phyloP scores from a whole-genome alignment of 2,113 vertebrate species.

The Bubo bubo region DNA sequence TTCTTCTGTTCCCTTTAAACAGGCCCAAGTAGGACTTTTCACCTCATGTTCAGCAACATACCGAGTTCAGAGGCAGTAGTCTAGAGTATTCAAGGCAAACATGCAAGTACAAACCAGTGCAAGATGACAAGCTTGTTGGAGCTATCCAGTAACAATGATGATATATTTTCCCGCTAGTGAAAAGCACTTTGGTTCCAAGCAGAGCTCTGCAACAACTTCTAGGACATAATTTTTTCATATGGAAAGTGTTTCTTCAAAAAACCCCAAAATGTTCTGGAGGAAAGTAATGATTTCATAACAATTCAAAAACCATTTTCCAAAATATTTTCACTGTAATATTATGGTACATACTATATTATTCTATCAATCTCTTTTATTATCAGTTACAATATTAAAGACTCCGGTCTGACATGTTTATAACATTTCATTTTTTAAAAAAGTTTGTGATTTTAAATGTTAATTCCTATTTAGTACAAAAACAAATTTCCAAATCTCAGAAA shows the following conservation, averaged over 20 bases:
- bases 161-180: not conserved
- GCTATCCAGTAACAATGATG: not conserved
- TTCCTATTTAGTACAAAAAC: not conserved
- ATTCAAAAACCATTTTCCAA: not conserved
- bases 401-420: not conserved
- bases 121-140: not conserved
- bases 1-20: not conserved
- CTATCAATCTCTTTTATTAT: not conserved
- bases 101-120: not conserved
- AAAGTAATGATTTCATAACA: not conserved
- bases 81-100: not conserved
- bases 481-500: not conserved
- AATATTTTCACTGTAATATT: not conserved
- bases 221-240: not conserved
- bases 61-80: not conserved
- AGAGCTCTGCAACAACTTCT: not conserved
- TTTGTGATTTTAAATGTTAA: not conserved
- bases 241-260: not conserved
- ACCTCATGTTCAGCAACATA: not conserved
- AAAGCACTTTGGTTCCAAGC: not conserved
- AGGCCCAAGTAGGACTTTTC: not conserved
- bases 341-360: not conserved
- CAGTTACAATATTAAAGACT: not conserved
- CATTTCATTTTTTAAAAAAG: not conserved
- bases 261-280: not conserved